Percentiles rank a stretch among this genome's conserved stretches.
Conservation (phyloP, 2,113 vertebrate genomes). For the Gobio gobio region DNA sequence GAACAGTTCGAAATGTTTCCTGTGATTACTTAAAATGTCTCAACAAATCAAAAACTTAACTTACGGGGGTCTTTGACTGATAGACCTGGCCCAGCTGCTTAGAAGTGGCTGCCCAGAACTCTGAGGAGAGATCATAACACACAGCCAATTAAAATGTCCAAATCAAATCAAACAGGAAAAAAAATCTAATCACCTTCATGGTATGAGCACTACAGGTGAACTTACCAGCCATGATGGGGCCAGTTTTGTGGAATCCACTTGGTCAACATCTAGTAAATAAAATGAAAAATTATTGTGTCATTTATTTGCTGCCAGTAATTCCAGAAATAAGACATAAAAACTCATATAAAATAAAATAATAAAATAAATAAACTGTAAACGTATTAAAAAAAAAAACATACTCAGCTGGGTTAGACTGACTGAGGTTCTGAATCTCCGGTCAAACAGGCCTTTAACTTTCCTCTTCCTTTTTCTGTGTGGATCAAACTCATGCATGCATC, state of each 20-base stretch:
- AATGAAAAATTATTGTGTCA: neutral
- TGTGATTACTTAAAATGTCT: neutral
- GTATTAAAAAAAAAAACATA: constrained; percentile 71
- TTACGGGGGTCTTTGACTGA: constrained; percentile 79
- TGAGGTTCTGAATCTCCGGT: constrained; percentile 80
- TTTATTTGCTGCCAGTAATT: neutral
- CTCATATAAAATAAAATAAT: no score
- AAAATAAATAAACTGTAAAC: no score
- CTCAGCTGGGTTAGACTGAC: constrained; percentile 86
- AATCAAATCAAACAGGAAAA: neutral
- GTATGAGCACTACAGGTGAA: neutral
- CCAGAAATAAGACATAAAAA: no score
- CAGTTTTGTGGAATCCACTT: constrained; percentile 70
- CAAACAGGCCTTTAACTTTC: constrained; percentile 54
- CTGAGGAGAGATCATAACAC: constrained; percentile 56
- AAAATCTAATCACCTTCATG: neutral
- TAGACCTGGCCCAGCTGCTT: constrained; percentile 71
- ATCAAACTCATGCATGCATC: constrained; percentile 65
- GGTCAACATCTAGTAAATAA: constrained; percentile 81
- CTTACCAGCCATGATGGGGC: constrained; percentile 71
- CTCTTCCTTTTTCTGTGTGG: constrained; percentile 56
- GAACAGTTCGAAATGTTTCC: neutral
- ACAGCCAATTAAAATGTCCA: constrained; percentile 1
- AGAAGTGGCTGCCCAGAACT: constrained; percentile 71
- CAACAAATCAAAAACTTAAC: constrained; percentile 61